phyloP scores from a whole-genome alignment of 2,888 invertebrate genomes.

The Argynnis bischoffii region DNA sequence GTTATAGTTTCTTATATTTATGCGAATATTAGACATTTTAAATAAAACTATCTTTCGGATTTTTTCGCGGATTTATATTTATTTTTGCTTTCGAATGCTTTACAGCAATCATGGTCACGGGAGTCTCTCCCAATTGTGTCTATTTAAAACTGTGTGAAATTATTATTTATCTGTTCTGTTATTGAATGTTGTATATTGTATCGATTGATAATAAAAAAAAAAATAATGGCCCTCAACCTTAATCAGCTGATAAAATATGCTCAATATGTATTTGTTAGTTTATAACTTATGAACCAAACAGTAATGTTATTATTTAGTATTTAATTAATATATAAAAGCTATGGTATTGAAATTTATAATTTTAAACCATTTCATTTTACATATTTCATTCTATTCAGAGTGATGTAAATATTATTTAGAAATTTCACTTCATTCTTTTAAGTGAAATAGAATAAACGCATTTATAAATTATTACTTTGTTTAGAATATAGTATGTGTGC shows the following conservation, averaged over 20 bases:
- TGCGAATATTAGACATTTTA: no score
- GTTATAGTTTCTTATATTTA: no score
- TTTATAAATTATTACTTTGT: slow-evolving; percentile 27
- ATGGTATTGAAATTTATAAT: slow-evolving; percentile 12
- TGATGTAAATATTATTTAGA: slow-evolving; percentile 20
- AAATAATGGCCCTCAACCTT: no score
- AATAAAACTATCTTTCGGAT: no score
- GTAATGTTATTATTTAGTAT: slow-evolving; percentile 23
- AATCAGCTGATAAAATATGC: not conserved
- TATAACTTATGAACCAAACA: slow-evolving; percentile 31
- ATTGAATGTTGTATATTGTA: no score
- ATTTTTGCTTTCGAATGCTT: no score
- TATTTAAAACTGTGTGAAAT: no score
- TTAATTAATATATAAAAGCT: slow-evolving; percentile 23
- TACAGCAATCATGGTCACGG: no score
- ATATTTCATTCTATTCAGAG: not conserved
- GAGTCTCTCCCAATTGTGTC: no score
- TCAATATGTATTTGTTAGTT: slow-evolving; percentile 21
- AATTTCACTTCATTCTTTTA: slow-evolving; percentile 18
- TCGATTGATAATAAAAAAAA: not conserved
- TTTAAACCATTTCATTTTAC: slow-evolving; percentile 13
- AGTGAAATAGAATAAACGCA: slow-evolving; percentile 22
- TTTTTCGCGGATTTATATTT: no score
- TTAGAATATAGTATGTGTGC: slow-evolving; percentile 11
- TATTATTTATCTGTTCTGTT: no score